Conservation (phyloP, 2,797 vertebrate genomes). For the Rhyacichthys aspro region DNA sequence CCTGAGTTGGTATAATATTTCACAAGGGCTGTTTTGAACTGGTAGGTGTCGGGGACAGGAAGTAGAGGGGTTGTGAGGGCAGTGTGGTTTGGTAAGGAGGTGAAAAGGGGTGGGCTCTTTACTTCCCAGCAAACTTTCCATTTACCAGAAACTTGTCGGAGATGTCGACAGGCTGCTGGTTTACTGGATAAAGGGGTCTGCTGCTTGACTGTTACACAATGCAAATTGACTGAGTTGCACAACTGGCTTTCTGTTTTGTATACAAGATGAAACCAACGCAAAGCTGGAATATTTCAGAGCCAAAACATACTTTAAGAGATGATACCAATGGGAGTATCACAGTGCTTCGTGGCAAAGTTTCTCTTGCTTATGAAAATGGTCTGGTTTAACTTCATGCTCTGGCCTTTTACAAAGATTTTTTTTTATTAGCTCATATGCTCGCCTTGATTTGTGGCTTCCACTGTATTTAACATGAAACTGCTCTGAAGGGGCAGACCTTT, state of each 20-base stretch:
- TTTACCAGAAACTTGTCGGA: conserved; percentile 58
- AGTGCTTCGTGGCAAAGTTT: conserved; percentile 30
- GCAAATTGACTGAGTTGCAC: conserved; percentile 51
- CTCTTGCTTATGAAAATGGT: conserved; percentile 37
- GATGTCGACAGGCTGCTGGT: conserved; percentile 48
- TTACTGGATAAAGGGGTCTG: conserved; percentile 39
- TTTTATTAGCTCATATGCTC: too few species aligned
- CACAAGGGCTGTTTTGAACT: conserved; percentile 45
- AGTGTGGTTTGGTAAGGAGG: conserved; percentile 40
- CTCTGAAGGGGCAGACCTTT: too few species aligned
- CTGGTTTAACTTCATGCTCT: background rate
- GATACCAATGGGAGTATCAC: conserved; percentile 59
- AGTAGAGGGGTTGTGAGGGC: conserved; percentile 48
- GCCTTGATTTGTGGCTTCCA: conserved; percentile 19
- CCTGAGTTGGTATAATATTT: conserved; percentile 48
- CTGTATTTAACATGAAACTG: too few species aligned
- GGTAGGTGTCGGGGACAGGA: conserved; percentile 60
- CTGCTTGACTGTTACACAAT: conserved; percentile 54
- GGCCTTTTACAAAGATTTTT: background rate
- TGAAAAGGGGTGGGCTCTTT: conserved; percentile 51
- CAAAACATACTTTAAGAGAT: conserved; percentile 28
- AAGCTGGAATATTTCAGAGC: conserved; percentile 56
- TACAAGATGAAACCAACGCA: conserved; percentile 51
- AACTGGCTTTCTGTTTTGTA: conserved; percentile 45
- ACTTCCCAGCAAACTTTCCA: conserved; percentile 65